Percentiles rank a stretch among this genome's conserved stretches.
Conservation (phyloP, 2,797 vertebrate species). For the Podargus strigoides region DNA sequence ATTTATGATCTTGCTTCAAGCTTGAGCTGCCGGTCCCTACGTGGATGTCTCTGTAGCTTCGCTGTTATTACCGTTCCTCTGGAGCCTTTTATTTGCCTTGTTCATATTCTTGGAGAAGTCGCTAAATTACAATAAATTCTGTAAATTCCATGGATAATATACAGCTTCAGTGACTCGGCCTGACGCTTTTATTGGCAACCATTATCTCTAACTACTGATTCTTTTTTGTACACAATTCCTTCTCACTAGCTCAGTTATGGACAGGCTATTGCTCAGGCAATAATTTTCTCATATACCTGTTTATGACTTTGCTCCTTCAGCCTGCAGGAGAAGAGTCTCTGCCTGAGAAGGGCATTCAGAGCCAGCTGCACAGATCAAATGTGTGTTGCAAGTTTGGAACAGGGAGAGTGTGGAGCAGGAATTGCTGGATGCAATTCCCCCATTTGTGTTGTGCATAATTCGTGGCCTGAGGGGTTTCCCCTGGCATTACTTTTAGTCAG, state of each 20-base stretch:
- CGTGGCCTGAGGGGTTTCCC: neutral
- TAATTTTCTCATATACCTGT: neutral
- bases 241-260: neutral
- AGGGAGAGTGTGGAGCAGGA: neutral
- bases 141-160: neutral
- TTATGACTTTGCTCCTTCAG: neutral
- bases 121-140: neutral
- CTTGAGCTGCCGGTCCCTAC: neutral
- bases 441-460: neutral
- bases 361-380: neutral
- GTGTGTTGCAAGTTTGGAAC: neutral
- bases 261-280: neutral
- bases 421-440: neutral
- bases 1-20: neutral
- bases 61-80: neutral
- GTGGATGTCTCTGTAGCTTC: fast-evolving
- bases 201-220: neutral
- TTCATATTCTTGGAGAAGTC: neutral
- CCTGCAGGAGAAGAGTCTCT: neutral
- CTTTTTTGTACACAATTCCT: neutral
- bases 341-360: neutral
- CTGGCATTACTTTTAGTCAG: neutral
- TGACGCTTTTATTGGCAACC: neutral
- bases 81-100: neutral
- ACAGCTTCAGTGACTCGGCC: neutral